Percentiles rank a stretch among this genome's conserved stretches.
phyloP scores from a whole-genome alignment of 1,140 invertebrate species.

The Drosophila takahashii region DNA sequence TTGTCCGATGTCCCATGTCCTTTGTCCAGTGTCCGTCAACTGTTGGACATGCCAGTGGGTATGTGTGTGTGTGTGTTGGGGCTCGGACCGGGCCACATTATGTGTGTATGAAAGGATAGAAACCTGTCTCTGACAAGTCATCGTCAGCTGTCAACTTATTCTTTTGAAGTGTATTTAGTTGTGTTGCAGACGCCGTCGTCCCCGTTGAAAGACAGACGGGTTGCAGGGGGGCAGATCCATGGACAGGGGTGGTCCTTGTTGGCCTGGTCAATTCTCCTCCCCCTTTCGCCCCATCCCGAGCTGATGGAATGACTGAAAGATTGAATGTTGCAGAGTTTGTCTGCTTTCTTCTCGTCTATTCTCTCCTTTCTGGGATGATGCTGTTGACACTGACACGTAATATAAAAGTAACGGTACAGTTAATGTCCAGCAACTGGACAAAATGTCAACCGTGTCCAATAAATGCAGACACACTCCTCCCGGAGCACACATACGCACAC shows the following conservation, averaged over 20 bases:
- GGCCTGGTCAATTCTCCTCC: slow-evolving; percentile 54
- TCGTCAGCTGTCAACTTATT: slow-evolving; percentile 84
- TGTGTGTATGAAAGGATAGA: slow-evolving; percentile 79
- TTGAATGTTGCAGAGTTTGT: slow-evolving; percentile 69
- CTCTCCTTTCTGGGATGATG: slow-evolving; percentile 46
- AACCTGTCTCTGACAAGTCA: slow-evolving; percentile 84
- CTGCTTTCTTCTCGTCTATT: slow-evolving; percentile 3
- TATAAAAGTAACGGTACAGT: slow-evolving; percentile 77
- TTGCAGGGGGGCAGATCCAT: background rate
- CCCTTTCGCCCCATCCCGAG: background rate
- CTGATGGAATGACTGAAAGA: slow-evolving; percentile 66
- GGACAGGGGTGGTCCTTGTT: slow-evolving; percentile 30
- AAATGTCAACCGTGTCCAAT: slow-evolving; percentile 75
- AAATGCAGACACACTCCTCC: slow-evolving; percentile 53
- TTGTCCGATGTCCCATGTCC: slow-evolving; percentile 39
- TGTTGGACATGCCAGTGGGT: slow-evolving; percentile 52
- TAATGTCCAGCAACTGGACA: slow-evolving; percentile 68
- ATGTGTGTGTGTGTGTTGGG: slow-evolving; percentile 17
- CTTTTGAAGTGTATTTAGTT: slow-evolving; percentile 84
- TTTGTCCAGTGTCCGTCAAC: slow-evolving; percentile 61
- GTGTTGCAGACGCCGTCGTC: slow-evolving; percentile 53
- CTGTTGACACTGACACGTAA: slow-evolving; percentile 82
- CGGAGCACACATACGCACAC: slow-evolving; percentile 6
- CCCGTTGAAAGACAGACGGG: slow-evolving; percentile 19
- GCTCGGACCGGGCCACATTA: slow-evolving; percentile 49